Conservation (phyloP, 2,888 invertebrate genomes). For the Digitonthophagus gazella region DNA sequence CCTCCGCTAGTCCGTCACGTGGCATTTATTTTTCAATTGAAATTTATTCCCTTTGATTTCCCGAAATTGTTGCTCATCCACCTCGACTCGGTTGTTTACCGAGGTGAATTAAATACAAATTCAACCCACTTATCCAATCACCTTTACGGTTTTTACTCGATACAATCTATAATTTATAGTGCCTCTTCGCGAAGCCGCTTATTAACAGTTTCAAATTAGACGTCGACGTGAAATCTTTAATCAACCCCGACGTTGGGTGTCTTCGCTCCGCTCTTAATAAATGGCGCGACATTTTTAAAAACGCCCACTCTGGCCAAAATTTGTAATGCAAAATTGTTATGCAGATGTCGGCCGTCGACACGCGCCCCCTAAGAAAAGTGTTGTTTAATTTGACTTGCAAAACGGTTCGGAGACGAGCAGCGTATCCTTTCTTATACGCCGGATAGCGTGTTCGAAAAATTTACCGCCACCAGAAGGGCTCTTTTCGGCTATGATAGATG, state of each 20-base stretch:
- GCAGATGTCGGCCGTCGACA: conserved; percentile 16
- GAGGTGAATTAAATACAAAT: too few species aligned
- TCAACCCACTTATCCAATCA: too few species aligned
- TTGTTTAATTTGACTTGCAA: conserved; percentile 16
- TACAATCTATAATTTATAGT: background rate
- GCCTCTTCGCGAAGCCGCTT: too few species aligned
- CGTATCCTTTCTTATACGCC: background rate
- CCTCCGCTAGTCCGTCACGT: background rate
- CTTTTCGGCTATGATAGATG: conserved; percentile 17
- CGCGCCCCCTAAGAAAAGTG: conserved; percentile 10
- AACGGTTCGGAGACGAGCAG: background rate
- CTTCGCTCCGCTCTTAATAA: conserved; percentile 6
- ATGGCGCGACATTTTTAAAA: conserved; percentile 20
- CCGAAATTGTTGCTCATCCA: background rate
- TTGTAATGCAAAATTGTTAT: conserved; percentile 22
- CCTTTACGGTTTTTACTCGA: background rate
- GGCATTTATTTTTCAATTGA: background rate
- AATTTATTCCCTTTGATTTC: background rate
- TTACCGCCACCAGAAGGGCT: conserved; percentile 11
- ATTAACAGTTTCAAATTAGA: background rate
- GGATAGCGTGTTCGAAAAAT: conserved; percentile 7
- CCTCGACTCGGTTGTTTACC: too few species aligned
- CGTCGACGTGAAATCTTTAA: background rate
- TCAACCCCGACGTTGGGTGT: background rate
- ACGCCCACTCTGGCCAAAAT: background rate